Conservation (phyloP, 2,888 invertebrate species). For the Himalopsyche tibetana region DNA sequence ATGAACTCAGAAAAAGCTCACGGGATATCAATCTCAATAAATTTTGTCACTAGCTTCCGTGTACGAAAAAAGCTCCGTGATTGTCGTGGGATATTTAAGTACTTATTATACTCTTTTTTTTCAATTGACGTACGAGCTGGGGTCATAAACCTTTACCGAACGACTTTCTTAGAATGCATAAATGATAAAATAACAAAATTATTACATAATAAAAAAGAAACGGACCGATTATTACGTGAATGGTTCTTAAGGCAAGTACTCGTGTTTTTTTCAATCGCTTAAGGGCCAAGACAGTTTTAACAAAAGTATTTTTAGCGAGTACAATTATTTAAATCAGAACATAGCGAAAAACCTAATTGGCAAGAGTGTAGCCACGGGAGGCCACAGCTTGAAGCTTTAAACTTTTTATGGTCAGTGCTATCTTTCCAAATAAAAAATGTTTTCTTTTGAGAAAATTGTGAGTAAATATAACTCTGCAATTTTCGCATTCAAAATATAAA, state of each 20-base stretch:
- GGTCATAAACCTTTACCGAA: slow-evolving; percentile 42
- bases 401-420: background rate
- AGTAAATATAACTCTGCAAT: no score
- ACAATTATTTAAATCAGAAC: slow-evolving; percentile 13
- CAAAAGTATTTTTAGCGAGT: background rate
- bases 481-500: no score
- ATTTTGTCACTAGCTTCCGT: slow-evolving; percentile 41
- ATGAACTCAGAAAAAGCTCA: slow-evolving; percentile 55
- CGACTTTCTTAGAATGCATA: slow-evolving; percentile 38
- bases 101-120: slow-evolving; percentile 22
- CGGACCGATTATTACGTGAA: slow-evolving; percentile 27
- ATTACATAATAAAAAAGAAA: slow-evolving; percentile 38
- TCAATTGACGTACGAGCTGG: slow-evolving; percentile 30
- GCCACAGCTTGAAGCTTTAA: slow-evolving; percentile 1
- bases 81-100: slow-evolving; percentile 38
- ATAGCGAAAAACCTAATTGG: slow-evolving; percentile 12
- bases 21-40: slow-evolving; percentile 56
- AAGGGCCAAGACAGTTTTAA: slow-evolving; percentile 14
- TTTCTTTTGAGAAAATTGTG: no score
- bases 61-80: slow-evolving; percentile 45
- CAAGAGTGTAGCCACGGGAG: background rate
- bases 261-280: slow-evolving; percentile 1
- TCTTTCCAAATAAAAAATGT: no score
- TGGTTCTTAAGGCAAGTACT: background rate
- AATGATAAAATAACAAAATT: slow-evolving; percentile 39